Base-by-base conservation (phyloP, 2,797 vertebrate genomes). In the Sebastolobus alascanus region DNA sequence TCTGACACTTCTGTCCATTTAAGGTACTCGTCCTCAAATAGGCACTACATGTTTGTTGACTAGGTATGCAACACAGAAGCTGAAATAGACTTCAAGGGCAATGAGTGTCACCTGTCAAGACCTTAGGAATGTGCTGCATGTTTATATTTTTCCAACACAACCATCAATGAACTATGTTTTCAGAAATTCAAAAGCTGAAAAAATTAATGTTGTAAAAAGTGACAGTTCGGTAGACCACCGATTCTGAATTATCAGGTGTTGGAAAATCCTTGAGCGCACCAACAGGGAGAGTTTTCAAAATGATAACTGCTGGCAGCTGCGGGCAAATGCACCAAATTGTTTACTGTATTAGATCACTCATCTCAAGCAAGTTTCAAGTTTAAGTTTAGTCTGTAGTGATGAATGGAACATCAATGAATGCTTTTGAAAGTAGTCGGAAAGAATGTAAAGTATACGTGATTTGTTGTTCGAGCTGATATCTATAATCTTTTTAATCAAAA, bases 351-450 rank as follows among this genome's bases (percentile, higher is more conserved):
- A 38, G 9, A 25, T 29, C 14, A 18, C 7, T 52, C 54, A 70
- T 66, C 31, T 59, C 29, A 29, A 35, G 8, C n/a, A 68, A 14
- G 35, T 38, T 66, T 40, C 3, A 38, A 33, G 9, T 67, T 43
- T 13, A 29, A 75, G 55, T 65, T 50, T 73, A 68, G 22, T 56
- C 55, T 3, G 12, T 63, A 22, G 27, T 64, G 18, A 65, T 82
- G 25, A 74, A 65, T 77, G 1, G 27, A 68, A 35, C 11, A 35
- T 68, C 20, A 37, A 64, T 66, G n/a, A 55, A 33, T 55, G 18
- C 20, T 43, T 22, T 52, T 4, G 27, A 56, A 69, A 59, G 38
- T 31, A 25, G 29, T 25, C 33, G 55, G 20, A 25, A 59, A n/a
- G 12, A 56, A 20, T 61, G 43, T 46, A 43, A 58, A 75, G 8